These are phyloP conservation scores for Lissonota sp. DNA, from an alignment of 2,888 invertebrate species.

Conservation along the genomic window DNA sequence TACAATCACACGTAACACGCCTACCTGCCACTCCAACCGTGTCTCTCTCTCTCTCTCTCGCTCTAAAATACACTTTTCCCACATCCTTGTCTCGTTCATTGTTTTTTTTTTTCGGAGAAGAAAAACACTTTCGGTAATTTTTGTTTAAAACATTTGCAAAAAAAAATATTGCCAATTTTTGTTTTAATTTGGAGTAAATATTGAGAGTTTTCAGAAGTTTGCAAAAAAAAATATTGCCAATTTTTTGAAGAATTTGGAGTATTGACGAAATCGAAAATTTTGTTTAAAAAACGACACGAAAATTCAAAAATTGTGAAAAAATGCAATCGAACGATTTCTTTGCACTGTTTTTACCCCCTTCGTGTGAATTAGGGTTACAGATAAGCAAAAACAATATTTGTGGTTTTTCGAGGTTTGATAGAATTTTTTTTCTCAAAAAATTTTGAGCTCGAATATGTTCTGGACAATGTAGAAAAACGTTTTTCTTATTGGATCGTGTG, in stretches of 20 bases:
- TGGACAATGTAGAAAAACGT: not conserved
- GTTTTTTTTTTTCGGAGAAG: not conserved
- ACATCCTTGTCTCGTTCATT: too few relatives aligned
- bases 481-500: not conserved
- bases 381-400: constrained; percentile 31
- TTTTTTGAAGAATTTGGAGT: not conserved
- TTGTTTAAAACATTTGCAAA: not conserved
- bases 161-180: not conserved
- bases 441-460: not conserved
- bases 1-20: constrained; percentile 59
- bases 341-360: constrained; percentile 36
- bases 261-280: not conserved
- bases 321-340: constrained; percentile 23
- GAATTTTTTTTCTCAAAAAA: too few relatives aligned
- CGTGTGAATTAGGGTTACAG: constrained; percentile 44
- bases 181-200: not conserved
- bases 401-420: too few relatives aligned
- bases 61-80: constrained; percentile 24
- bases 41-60: constrained; percentile 17
- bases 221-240: not conserved
- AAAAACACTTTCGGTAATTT: too few relatives aligned
- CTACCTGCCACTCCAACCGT: constrained; percentile 62
- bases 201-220: not conserved
- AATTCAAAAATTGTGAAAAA: not conserved
- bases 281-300: not conserved